Evolutionary conservation across 1,140 invertebrate genomes (phyloP), one percentile per base, ranked within the genome.

Genomic region (Saccostrea cuccullata): DNA sequence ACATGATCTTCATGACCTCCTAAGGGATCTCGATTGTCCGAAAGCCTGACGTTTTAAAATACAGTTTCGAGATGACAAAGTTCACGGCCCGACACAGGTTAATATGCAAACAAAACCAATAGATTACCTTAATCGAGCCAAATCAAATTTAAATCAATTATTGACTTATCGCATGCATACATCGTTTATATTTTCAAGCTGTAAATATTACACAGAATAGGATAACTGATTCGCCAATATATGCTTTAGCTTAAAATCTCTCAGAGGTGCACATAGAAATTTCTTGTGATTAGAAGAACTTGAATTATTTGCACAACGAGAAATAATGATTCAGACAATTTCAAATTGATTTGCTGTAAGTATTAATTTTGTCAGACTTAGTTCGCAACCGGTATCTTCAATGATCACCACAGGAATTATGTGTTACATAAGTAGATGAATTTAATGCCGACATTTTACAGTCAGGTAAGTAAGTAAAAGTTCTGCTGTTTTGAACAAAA

Each of bases 61-160:
- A 64, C 13, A 36, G 70, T 73, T 15, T 73, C 70, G 12, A 73
- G 26, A 26, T 73, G 8, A 40, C 26, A 73, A 73, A 17, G 26
- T 30, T 6, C 58, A 64, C n/a, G 58, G n/a, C 60, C 70, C 30
- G 70, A 26, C 70, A 73, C 23, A 13, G 26, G 15, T 36, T n/a
- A 67, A 17, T 73, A 73, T 30, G 70, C 23, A 26, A 73, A 73
- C 23, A 26, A 73, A 73, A 30, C 26, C 26, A 15, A 73, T 73
- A 30, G 70, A 73, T 73, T 30, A 30, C 26, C 13, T 26, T 73
- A 36, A 30, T 11, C 30, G 70, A 73, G 11, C 30, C 70, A 30
- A 73, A 73, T 73, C 26, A 30, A 73, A 73, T 73, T 30, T 36
- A 73, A 73, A 73, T 73, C 13, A 73, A 73, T 73, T 73, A 26